phyloP scores from a whole-genome alignment of 2,797 vertebrate species.

The Chloroceryle amazona region DNA sequence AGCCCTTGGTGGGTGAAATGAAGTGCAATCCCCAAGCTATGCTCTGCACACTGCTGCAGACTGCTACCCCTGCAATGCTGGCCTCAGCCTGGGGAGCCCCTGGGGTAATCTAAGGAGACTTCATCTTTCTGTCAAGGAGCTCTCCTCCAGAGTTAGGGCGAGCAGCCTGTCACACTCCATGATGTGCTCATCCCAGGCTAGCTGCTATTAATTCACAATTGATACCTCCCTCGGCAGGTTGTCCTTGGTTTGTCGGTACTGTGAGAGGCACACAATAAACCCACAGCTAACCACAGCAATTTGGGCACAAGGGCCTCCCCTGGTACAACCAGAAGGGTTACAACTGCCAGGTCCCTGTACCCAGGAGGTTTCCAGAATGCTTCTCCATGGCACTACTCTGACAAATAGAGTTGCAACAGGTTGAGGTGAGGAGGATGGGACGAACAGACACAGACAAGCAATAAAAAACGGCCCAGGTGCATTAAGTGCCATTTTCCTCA shows the following conservation, averaged over 20 bases:
- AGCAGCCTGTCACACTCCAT: rapidly evolving
- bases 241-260: neutral
- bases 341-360: neutral
- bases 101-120: neutral
- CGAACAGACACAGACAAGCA: neutral
- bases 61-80: neutral
- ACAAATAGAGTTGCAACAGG: neutral
- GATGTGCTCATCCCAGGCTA: neutral
- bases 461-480: neutral
- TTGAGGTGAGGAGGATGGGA: neutral
- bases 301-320: neutral
- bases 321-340: rapidly evolving
- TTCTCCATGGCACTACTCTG: neutral
- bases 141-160: neutral
- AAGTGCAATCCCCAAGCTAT: rapidly evolving
- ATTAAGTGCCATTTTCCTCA: neutral
- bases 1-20: neutral
- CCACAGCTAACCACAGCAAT: rapidly evolving
- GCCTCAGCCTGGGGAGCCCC: rapidly evolving
- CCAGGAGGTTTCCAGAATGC: neutral
- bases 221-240: neutral
- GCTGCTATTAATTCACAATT: neutral
- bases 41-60: neutral
- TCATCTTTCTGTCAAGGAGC: neutral
- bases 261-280: neutral